A percentile compares a stretch with the other conserved stretches of the same genome.
Conservation (phyloP, 2,888 invertebrate species). For the Vandiemenella viatica region DNA sequence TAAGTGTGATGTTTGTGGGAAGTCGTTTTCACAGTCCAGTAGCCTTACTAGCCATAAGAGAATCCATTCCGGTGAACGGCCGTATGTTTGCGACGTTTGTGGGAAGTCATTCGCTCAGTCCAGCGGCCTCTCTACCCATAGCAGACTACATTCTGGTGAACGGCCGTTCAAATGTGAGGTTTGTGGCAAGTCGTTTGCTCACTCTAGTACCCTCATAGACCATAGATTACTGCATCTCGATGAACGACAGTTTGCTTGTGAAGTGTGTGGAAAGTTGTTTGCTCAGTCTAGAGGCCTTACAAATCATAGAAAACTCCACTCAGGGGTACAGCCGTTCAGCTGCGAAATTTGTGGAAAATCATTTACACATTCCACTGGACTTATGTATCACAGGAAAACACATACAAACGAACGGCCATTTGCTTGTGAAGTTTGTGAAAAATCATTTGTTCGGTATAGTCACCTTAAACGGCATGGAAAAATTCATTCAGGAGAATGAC, state of each 20-base stretch:
- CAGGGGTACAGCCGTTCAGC: constrained; percentile 63
- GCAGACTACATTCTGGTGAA: constrained; percentile 71
- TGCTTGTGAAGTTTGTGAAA: too few species aligned
- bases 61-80: constrained; percentile 75
- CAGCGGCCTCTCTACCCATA: constrained; percentile 65
- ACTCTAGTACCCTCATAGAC: constrained; percentile 75
- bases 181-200: constrained; percentile 76
- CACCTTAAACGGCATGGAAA: too few species aligned
- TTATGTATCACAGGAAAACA: too few species aligned
- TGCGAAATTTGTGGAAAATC: constrained; percentile 83
- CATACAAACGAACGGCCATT: too few species aligned
- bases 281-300: constrained; percentile 76
- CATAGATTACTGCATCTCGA: constrained; percentile 74
- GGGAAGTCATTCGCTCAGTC: constrained; percentile 72
- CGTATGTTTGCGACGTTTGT: constrained; percentile 70
- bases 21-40: constrained; percentile 78
- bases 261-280: constrained; percentile 66
- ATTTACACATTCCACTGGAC: too few species aligned
- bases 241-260: constrained; percentile 61
- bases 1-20: constrained; percentile 68
- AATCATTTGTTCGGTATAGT: too few species aligned
- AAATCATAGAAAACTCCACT: constrained; percentile 75
- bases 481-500: too few species aligned
- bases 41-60: constrained; percentile 78
- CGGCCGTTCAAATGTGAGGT: constrained; percentile 78